Conservation (phyloP, 2,888 invertebrate species). For the Pandemis corylana region DNA sequence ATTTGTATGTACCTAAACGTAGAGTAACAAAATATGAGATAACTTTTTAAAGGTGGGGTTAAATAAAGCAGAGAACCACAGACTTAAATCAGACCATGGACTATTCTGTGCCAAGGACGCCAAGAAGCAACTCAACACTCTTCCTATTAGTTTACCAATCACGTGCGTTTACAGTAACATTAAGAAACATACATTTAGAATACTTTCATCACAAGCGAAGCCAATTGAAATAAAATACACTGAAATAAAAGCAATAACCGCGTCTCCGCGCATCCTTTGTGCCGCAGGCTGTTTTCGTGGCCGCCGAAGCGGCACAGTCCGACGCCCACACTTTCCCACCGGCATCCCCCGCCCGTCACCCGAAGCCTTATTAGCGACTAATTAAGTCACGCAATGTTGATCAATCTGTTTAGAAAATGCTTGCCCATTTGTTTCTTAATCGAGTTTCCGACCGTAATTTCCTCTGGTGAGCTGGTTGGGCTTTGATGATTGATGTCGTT, state of each 20-base stretch:
- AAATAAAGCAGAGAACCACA: too few relatives aligned
- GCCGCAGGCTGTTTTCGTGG: conserved; percentile 71
- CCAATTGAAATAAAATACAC: not conserved
- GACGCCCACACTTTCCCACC: conserved; percentile 77
- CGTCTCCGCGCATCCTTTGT: conserved; percentile 52
- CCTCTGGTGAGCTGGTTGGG: conserved; percentile 16
- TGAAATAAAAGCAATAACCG: not conserved
- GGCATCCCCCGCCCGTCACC: conserved; percentile 59
- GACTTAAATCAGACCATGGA: too few relatives aligned
- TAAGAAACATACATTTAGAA: too few relatives aligned
- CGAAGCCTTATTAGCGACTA: conserved; percentile 69
- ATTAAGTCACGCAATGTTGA: conserved; percentile 57
- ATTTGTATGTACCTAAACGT: not conserved
- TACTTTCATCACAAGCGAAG: not conserved
- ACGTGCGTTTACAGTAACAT: too few relatives aligned
- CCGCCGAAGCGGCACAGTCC: conserved; percentile 75
- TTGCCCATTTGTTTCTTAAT: conserved; percentile 37
- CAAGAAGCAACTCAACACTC: too few relatives aligned
- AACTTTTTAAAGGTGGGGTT: too few relatives aligned
- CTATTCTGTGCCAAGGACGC: too few relatives aligned
- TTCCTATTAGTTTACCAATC: too few relatives aligned
- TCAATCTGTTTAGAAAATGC: conserved; percentile 48
- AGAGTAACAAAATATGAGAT: not conserved
- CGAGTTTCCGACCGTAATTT: conserved; percentile 29
- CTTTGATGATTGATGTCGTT: conserved; percentile 1